Percentiles rank a stretch among this genome's conserved stretches.
Evolutionary conservation across 2,113 vertebrate species (phyloP).

Genomic region (Chloropsis hardwickii): DNA sequence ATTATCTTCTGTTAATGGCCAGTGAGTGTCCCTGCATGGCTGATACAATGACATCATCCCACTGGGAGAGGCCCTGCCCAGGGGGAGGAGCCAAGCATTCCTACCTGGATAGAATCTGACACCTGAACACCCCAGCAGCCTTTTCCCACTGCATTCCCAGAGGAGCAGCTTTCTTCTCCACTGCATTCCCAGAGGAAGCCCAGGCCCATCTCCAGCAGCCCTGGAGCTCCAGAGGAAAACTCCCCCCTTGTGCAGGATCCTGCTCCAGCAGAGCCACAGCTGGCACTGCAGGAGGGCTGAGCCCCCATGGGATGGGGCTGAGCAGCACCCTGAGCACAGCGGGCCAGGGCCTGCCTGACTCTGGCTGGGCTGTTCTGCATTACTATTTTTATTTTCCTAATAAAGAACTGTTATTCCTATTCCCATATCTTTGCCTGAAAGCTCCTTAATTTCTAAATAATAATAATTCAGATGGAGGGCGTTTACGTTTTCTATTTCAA

Average conservation of each 20-base stretch:
- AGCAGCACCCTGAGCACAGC: not conserved
- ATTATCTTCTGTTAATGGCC: no score
- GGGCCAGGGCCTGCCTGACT: rapidly evolving
- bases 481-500: no score
- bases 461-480: no score
- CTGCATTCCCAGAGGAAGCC: not conserved
- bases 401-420: no score
- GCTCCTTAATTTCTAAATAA: no score
- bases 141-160: not conserved
- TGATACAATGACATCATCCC: not conserved
- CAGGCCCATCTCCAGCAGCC: not conserved
- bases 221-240: not conserved
- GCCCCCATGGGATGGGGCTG: not conserved
- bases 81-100: not conserved
- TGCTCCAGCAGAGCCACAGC: not conserved
- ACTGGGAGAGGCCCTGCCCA: not conserved
- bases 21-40: no score
- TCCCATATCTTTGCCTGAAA: no score
- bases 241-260: not conserved
- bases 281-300: not conserved
- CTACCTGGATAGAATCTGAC: not conserved
- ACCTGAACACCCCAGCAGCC: not conserved
- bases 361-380: not conserved
- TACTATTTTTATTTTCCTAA: no score
- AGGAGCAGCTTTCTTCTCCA: not conserved